Percentiles rank a stretch among this genome's conserved stretches.
phyloP scores from a whole-genome alignment of 2,797 vertebrate genomes.

The Amphiprion clarkii region DNA sequence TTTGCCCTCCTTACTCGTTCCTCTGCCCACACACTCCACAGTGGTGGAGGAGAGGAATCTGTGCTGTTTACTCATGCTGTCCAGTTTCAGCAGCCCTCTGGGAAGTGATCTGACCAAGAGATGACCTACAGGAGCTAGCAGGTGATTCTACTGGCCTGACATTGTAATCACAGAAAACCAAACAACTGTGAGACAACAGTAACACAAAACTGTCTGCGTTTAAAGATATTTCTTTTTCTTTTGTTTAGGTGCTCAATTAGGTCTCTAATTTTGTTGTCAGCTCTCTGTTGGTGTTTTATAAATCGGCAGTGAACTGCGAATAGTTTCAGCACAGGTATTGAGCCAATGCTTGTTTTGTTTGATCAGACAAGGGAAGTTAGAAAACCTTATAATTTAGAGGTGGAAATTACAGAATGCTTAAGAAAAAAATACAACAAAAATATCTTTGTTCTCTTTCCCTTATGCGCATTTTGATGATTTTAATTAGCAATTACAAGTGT shows the following conservation, averaged over 20 bases:
- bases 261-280: not conserved
- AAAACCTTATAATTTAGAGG: not conserved
- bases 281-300: not conserved
- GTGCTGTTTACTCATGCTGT: slow-evolving; percentile 66
- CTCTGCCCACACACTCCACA: slow-evolving; percentile 73
- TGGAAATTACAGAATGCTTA: not conserved
- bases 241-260: not conserved
- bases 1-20: slow-evolving; percentile 68
- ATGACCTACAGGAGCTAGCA: slow-evolving; percentile 21
- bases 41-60: slow-evolving; percentile 76
- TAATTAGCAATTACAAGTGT: not conserved
- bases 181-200: not conserved
- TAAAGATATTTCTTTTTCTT: not conserved
- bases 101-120: slow-evolving; percentile 20
- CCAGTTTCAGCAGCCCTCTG: slow-evolving; percentile 42
- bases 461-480: too few species aligned
- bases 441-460: not conserved
- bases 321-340: too few species aligned
- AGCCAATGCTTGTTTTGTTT: too few species aligned
- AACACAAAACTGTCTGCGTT: not conserved
- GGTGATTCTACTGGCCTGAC: slow-evolving; percentile 9
- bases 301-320: too few species aligned
- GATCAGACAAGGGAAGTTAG: not conserved
- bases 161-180: not conserved
- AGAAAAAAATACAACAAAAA: not conserved